phyloP scores from a whole-genome alignment of 2,888 invertebrate genomes.

The Xylota sylvarum region DNA sequence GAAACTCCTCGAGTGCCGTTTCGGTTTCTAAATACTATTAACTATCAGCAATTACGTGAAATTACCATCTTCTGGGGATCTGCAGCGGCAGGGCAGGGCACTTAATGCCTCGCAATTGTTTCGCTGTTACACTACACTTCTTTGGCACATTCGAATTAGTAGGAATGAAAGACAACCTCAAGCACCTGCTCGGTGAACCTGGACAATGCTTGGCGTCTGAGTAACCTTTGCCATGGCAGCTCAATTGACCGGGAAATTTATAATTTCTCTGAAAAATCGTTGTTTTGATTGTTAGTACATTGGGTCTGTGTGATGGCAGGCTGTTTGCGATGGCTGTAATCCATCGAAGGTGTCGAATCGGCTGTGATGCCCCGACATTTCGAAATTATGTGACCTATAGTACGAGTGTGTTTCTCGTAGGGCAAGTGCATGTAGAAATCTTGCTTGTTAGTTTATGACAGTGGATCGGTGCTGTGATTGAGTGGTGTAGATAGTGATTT shows the following conservation, averaged over 20 bases:
- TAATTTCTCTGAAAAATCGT: conserved; percentile 26
- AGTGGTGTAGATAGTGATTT: conserved; percentile 7
- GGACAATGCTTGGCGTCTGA: conserved; percentile 24
- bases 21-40: conserved; percentile 63
- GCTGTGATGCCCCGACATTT: conserved; percentile 29
- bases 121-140: conserved; percentile 19
- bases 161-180: conserved; percentile 29
- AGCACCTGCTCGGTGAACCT: conserved; percentile 48
- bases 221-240: conserved; percentile 45
- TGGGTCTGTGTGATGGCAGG: neutral
- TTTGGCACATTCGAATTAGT: conserved; percentile 17
- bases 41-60: conserved; percentile 54
- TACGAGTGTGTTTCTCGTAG: neutral
- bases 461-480: conserved; percentile 3
- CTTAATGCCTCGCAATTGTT: conserved; percentile 34
- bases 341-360: conserved; percentile 11
- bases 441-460: conserved; percentile 17
- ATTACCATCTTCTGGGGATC: conserved; percentile 45
- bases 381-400: conserved; percentile 4
- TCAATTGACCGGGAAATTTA: conserved; percentile 44
- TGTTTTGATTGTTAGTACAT: neutral
- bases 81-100: conserved; percentile 7
- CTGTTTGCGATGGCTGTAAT: neutral
- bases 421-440: conserved; percentile 12
- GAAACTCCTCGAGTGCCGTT: conserved; percentile 34